Base-by-base conservation (phyloP, 2,113 vertebrate genomes). In the Neodon shergylaensis region DNA sequence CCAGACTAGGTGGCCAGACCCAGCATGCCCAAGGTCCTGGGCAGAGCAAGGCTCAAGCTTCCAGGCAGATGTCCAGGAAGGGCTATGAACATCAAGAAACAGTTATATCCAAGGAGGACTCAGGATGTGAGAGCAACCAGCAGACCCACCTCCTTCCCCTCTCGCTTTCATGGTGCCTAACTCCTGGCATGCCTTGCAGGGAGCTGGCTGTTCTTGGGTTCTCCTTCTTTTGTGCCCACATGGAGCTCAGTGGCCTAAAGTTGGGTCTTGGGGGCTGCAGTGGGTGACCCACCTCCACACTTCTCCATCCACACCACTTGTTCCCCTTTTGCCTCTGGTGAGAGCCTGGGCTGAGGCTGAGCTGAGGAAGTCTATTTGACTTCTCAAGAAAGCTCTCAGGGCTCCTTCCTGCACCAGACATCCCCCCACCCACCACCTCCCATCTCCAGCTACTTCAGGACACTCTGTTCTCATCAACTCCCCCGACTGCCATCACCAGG, bases 241-340 rank as follows among this genome's bases (percentile, higher is more conserved):
- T n/a, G 36, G 79, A 42, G 28, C 84, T 73, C 24, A 0, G 42
- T 2, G 8, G 36, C 88, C 83, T 65, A 78, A 36, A 8, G 70
- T 7, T 70, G 26, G 5, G 3, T 52, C 66, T 36, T 22, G 3
- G 0, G 19, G 79, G 81, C 72, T 52, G 39, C 0, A 4, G 79
- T 28, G 0, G 58, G 39, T n/a, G 1, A 6, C 21, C 79, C 13
- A 22, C 6, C 21, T 22, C 49, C 76, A 17, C 61, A 91, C 95
- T 97, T 97, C 97, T 92, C 39, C 91, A 65, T 88, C 44, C 24
- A 24, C 4, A 26, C 42, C 28, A 1, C 52, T 26, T 42, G 86
- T 92, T 96, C 96, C 97, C 52, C 86, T 97, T 97, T 65, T 24
- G 31, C 26, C 49, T 70, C 19, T 22, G 94, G 65, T 33, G 7